A percentile compares a stretch with the other conserved stretches of the same genome.
Evolutionary conservation across 2,113 vertebrate genomes (phyloP).

Genomic region (Lepisosteus osseus): DNA sequence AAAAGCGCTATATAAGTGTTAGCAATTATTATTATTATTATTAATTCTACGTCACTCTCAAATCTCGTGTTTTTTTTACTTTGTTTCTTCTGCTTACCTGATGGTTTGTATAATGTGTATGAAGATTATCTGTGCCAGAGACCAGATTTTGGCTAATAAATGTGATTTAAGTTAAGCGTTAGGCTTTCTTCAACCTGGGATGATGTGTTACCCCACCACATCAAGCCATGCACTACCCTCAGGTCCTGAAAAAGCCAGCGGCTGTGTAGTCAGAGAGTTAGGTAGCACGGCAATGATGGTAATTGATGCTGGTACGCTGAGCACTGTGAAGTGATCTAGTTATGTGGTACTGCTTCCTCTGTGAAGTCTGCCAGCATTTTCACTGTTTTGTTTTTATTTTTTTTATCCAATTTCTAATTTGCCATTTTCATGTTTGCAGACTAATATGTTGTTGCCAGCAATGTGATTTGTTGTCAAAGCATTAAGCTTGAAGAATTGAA

Average conservation of each 20-base stretch:
- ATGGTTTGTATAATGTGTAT: conserved; percentile 14
- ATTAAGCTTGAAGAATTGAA: too few relatives aligned
- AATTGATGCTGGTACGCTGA: conserved; percentile 50
- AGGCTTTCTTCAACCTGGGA: conserved; percentile 62
- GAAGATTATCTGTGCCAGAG: conserved; percentile 45
- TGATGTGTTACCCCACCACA: conserved; percentile 56
- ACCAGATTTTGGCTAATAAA: conserved; percentile 68
- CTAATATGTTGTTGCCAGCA: too few relatives aligned
- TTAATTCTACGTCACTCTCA: too few relatives aligned
- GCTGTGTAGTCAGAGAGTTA: conserved; percentile 18
- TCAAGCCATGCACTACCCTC: conserved; percentile 32
- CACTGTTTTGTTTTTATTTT: too few relatives aligned
- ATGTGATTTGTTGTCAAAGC: too few relatives aligned
- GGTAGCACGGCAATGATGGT: conserved; percentile 50
- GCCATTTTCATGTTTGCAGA: too few relatives aligned
- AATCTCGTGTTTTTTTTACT: conserved; percentile 43
- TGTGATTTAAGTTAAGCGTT: conserved; percentile 71
- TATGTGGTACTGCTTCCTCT: too few relatives aligned
- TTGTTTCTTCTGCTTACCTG: conserved; percentile 29
- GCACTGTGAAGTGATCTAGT: conserved; percentile 13
- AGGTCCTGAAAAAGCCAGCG: conserved; percentile 35
- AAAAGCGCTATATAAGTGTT: too few relatives aligned
- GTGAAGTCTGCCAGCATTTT: too few relatives aligned
- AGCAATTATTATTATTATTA: too few relatives aligned
- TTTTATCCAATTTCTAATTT: too few relatives aligned